Conservation (phyloP, 2,888 invertebrate genomes). For the Tachina grossa region DNA sequence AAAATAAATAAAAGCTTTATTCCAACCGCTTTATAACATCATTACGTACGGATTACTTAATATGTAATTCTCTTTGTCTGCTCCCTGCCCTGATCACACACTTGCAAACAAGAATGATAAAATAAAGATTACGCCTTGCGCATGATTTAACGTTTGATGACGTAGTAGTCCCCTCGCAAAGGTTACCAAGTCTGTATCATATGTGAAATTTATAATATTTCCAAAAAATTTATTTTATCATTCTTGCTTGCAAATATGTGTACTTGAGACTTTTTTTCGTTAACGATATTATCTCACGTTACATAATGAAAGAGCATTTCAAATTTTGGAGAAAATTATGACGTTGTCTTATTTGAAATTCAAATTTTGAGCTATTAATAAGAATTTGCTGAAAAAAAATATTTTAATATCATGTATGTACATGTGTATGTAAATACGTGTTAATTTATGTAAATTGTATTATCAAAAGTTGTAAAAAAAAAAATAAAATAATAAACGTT, state of each 20-base stretch:
- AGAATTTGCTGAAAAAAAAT: not conserved
- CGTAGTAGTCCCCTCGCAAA: too few relatives aligned
- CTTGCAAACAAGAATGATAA: too few relatives aligned
- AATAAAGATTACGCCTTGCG: too few relatives aligned
- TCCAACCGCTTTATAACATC: not conserved
- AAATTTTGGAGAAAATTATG: slow-evolving; percentile 3
- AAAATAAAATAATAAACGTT: too few relatives aligned
- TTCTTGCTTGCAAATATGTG: too few relatives aligned
- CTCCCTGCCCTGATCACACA: too few relatives aligned
- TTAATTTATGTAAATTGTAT: too few relatives aligned
- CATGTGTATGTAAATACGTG: not conserved
- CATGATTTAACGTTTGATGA: too few relatives aligned
- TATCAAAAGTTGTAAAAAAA: too few relatives aligned
- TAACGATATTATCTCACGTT: not conserved
- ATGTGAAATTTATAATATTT: too few relatives aligned
- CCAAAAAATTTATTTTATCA: too few relatives aligned
- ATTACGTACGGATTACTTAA: slow-evolving; percentile 8
- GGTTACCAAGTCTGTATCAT: too few relatives aligned
- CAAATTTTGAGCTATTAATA: slow-evolving; percentile 8
- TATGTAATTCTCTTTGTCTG: not conserved
- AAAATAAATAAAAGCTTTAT: not conserved
- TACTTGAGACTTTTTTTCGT: not conserved
- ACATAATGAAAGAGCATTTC: not conserved
- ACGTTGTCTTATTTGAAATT: not conserved
- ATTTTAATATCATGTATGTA: not conserved